These are phyloP conservation scores for Lithodes maja DNA, from an alignment of 2,888 invertebrate genomes.

Conservation along the genomic window DNA sequence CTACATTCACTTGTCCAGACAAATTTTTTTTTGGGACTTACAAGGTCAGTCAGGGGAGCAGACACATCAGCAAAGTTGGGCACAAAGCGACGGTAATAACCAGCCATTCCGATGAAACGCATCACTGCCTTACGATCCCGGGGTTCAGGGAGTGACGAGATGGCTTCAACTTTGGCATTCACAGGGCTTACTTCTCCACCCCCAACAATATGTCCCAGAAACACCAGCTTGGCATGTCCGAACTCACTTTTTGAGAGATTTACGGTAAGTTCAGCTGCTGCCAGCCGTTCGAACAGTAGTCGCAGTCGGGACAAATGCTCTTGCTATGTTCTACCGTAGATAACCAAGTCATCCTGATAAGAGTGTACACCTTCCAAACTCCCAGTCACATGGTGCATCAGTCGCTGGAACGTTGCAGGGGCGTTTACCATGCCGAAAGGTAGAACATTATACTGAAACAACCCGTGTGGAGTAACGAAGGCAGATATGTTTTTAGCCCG, in stretches of 20 bases:
- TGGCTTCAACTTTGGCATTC: neutral
- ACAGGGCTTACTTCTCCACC: neutral
- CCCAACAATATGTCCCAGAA: too few species aligned
- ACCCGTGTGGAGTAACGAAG: too few species aligned
- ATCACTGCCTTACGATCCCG: neutral
- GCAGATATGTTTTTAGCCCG: too few species aligned
- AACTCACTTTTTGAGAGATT: neutral
- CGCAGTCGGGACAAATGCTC: neutral
- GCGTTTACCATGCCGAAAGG: neutral
- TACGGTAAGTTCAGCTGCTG: neutral
- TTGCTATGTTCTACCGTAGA: neutral
- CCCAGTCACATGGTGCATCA: neutral
- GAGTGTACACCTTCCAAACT: neutral
- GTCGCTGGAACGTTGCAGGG: neutral
- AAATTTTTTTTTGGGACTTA: too few species aligned
- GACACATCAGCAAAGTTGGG: too few species aligned
- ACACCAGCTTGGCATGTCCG: too few species aligned
- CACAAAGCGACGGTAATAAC: too few species aligned
- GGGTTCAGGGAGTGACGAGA: neutral
- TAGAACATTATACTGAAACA: neutral
- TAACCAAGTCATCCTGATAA: neutral
- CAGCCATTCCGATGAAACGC: too few species aligned
- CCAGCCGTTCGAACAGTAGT: neutral
- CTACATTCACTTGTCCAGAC: too few species aligned
- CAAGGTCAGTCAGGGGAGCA: too few species aligned